Conservation (phyloP, 2,797 vertebrate genomes). For the Cercopithecus mitis region DNA sequence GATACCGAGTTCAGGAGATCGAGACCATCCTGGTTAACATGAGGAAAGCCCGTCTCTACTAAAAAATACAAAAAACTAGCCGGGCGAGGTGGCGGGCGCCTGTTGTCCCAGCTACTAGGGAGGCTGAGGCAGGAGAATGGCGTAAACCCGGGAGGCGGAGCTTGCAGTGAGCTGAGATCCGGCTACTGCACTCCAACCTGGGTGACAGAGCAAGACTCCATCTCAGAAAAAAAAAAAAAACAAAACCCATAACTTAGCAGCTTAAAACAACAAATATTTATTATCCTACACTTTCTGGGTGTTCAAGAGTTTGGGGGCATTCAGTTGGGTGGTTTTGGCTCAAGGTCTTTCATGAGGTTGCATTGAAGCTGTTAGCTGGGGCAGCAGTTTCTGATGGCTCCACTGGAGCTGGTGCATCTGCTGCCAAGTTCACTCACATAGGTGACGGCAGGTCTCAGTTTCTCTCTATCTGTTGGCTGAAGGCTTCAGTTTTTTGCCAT, state of each 20-base stretch:
- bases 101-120: too few species aligned
- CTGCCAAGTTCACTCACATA: not conserved
- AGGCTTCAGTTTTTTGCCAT: not conserved
- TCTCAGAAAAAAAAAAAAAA: too few species aligned
- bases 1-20: too few species aligned
- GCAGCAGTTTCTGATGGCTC: not conserved
- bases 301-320: not conserved
- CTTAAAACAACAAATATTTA: not conserved
- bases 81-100: too few species aligned
- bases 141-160: fast-evolving
- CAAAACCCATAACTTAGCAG: not conserved
- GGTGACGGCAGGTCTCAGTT: not conserved
- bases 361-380: not conserved
- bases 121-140: too few species aligned
- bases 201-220: too few species aligned
- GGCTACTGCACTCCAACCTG: fast-evolving
- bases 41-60: too few species aligned
- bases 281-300: not conserved
- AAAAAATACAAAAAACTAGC: too few species aligned
- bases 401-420: not conserved
- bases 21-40: too few species aligned
- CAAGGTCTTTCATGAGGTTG: not conserved
- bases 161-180: too few species aligned
- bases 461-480: not conserved
- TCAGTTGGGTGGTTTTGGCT: not conserved